Evolutionary conservation across 2,113 vertebrate genomes (phyloP).

Genomic region (Phrynocephalus versicolor): DNA sequence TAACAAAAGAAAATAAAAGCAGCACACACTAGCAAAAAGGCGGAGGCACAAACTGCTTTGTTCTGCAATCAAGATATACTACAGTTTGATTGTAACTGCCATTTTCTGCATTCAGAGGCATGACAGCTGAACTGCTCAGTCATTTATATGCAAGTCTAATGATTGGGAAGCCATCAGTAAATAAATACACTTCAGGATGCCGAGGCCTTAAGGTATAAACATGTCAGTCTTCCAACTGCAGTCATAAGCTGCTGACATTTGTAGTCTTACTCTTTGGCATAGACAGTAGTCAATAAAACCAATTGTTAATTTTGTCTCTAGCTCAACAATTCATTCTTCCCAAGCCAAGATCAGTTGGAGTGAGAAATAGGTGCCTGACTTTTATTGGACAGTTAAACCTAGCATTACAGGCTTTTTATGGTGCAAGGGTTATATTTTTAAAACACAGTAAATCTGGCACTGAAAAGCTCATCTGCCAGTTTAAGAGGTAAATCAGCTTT

Average conservation of each 20-base stretch:
- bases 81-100: background rate
- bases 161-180: background rate
- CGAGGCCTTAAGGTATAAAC: background rate
- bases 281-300: background rate
- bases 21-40: background rate
- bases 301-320: slow-evolving; percentile 11
- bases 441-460: slow-evolving; percentile 8
- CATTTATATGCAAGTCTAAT: background rate
- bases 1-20: background rate
- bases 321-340: background rate
- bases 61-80: background rate
- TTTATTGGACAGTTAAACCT: slow-evolving; percentile 30
- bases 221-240: background rate
- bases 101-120: background rate
- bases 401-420: slow-evolving; percentile 18
- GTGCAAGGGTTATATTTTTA: background rate
- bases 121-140: background rate
- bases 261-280: background rate
- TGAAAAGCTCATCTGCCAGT: slow-evolving; percentile 4
- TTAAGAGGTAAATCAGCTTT: background rate
- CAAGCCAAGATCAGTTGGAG: background rate
- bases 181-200: background rate
- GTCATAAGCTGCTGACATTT: background rate
- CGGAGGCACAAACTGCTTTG: background rate
- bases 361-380: slow-evolving; percentile 8